Base-by-base conservation (phyloP, 2,113 vertebrate genomes). In the Mirounga angustirostris region DNA sequence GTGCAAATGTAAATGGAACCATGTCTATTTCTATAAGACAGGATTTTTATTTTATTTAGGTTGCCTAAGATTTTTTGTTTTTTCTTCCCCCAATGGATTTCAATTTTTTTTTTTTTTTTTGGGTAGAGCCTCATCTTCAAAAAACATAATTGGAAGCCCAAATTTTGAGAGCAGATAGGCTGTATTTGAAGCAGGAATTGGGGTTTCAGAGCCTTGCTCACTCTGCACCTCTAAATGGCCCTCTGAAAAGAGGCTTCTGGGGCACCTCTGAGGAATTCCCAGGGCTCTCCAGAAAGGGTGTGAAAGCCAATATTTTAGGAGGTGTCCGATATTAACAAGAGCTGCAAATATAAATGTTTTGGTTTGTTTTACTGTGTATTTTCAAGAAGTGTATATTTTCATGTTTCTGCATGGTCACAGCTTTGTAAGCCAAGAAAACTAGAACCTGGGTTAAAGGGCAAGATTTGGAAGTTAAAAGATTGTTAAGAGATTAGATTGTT, bases 401-500 rank as follows among this genome's bases (percentile, higher is more conserved):
- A 67, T 96, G 61, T 96, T 96, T 97, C 67, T 96, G 36, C 43
- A 80, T 81, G 69, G 63, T 76, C 33, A 78, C 26, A 21, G 24
- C 26, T 93, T 97, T 94, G 19, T 69, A 71, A 46, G 30, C 76
- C 67, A 89, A 81, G 58, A 46, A 97, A 95, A 65, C n/a, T 63
- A 50, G 67, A 76, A 78, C 26, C 18, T 92, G 14, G 76, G 91
- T 89, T 91, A 96, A 97, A 97, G 85, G 33, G 54, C 30, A 96
- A 88, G 15, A 16, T 21, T 33, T 92, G 10, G 50, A 95, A 89
- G 36, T 97, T 96, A 97, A 97, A 97, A 67, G 74, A 83, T 97
- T 63, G 90, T 59, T 87, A 78, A 76, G 74, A 78, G 22, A 94
- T 85, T 80, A 91, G 46, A 24, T 81, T 82, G 86, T 79, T 91